Base-by-base conservation (phyloP, 2,888 invertebrate genomes). In the Malthinus seriepunctatus region DNA sequence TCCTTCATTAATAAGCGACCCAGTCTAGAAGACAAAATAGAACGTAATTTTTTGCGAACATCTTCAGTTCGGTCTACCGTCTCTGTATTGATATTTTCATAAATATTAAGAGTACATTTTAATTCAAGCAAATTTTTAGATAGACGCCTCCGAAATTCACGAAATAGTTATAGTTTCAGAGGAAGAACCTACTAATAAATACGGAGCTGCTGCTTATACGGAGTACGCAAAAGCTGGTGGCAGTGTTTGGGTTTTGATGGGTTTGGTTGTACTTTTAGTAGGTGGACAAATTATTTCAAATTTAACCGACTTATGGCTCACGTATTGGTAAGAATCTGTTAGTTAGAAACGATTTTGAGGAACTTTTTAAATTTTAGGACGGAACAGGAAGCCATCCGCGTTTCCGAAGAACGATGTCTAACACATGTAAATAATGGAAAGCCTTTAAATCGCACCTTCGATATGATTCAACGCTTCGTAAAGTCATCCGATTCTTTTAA, bases 101-200 rank as follows among this genome's bases (percentile, higher is more conserved):
- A n/a, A n/a, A n/a, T n/a, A n/a, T n/a, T n/a, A n/a, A n/a, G n/a
- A n/a, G n/a, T n/a, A n/a, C n/a, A n/a, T n/a, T n/a, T n/a, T n/a
- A n/a, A n/a, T n/a, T n/a, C n/a, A n/a, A n/a, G n/a, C n/a, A n/a
- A n/a, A n/a, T n/a, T n/a, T n/a, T n/a, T n/a, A n/a, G n/a, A n/a
- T n/a, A n/a, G n/a, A n/a, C n/a, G n/a, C n/a, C n/a, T n/a, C 66
- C 10, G 54, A 59, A 34, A 49, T 44, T 9, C 63, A 65, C 10
- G 53, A 50, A 47, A 67, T 64, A n/a, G 65, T 69, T 37, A 56
- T 66, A n/a, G 63, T 68, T 34, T 65, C 70, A 45, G 57, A 67
- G 3, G 65, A 66, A n/a, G n/a, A n/a, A n/a, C n/a, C n/a, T n/a
- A n/a, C n/a, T n/a, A n/a, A n/a, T n/a, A n/a, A n/a, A n/a, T n/a